Evolutionary conservation across 1,140 invertebrate genomes (phyloP).

Genomic region (Steinernema khuongi): DNA sequence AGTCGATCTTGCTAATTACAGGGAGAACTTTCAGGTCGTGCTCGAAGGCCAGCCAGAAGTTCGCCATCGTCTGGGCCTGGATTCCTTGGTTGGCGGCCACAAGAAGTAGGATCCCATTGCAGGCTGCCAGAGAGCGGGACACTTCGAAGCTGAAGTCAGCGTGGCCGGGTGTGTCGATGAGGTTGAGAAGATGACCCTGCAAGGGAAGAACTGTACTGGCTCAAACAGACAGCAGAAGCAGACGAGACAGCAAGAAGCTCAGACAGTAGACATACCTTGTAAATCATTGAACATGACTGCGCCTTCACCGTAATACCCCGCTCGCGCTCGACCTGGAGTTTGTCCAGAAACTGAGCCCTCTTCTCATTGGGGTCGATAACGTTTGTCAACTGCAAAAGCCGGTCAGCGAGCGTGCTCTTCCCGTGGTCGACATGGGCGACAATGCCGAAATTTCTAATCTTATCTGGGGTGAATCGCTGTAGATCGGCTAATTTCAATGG

Average conservation of each 20-base stretch:
- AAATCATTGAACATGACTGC: constrained; percentile 83
- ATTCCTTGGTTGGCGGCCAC: constrained; percentile 95
- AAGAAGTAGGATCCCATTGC: constrained; percentile 86
- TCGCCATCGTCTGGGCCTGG: constrained; percentile 94
- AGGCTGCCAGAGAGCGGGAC: constrained; percentile 74
- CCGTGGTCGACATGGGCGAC: constrained; percentile 97
- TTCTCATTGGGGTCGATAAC: constrained; percentile 47
- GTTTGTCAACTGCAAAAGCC: constrained; percentile 76
- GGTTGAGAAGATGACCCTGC: constrained; percentile 77
- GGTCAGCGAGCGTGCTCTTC: constrained; percentile 88
- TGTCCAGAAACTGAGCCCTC: constrained; percentile 78
- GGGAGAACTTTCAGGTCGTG: constrained; percentile 78
- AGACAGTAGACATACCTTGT: constrained; percentile 60
- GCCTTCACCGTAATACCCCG: constrained; percentile 94
- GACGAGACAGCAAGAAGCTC: neutral
- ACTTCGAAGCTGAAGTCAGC: constrained; percentile 97
- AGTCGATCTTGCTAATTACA: constrained; percentile 92
- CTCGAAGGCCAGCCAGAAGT: constrained; percentile 84
- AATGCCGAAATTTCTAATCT: constrained; percentile 69
- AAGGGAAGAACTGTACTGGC: constrained; percentile 17
- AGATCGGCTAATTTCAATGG: neutral
- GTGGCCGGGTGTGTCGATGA: constrained; percentile 97
- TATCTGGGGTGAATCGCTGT: constrained; percentile 17
- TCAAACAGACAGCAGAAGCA: constrained; percentile 48
- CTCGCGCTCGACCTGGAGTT: constrained; percentile 81